These are phyloP conservation scores for Calameuta idolon DNA, from an alignment of 2,888 invertebrate genomes.

Conservation along the genomic window DNA sequence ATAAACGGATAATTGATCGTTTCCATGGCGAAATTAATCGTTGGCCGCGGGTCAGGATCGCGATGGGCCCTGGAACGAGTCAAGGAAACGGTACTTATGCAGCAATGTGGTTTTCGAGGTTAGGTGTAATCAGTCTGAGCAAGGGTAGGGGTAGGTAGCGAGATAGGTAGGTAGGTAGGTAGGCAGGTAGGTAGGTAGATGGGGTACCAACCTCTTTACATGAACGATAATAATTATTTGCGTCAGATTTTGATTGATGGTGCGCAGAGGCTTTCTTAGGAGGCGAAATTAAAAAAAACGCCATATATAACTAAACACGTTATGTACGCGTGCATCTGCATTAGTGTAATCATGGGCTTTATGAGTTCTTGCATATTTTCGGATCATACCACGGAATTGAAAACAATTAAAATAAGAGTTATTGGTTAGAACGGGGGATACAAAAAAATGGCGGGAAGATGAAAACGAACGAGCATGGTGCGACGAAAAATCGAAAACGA, in stretches of 20 bases:
- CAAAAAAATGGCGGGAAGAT: not conserved
- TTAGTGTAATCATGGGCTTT: too few relatives aligned
- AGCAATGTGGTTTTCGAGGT: conserved; percentile 23
- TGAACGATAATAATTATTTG: conserved; percentile 21
- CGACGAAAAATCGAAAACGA: conserved; percentile 19
- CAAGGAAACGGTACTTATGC: conserved; percentile 24
- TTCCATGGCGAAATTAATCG: conserved; percentile 32
- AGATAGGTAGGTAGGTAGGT: too few relatives aligned
- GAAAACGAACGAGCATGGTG: not conserved
- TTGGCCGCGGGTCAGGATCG: conserved; percentile 28
- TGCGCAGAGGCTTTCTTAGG: not conserved
- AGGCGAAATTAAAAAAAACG: too few relatives aligned
- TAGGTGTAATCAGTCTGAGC: conserved; percentile 11
- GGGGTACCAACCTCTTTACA: too few relatives aligned
- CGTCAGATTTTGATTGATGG: conserved; percentile 25
- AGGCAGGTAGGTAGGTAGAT: too few relatives aligned
- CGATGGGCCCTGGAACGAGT: conserved; percentile 16
- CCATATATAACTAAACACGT: too few relatives aligned
- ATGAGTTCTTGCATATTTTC: too few relatives aligned
- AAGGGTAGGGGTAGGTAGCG: too few relatives aligned
- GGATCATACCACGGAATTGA: too few relatives aligned
- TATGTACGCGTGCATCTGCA: too few relatives aligned
- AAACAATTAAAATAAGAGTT: too few relatives aligned
- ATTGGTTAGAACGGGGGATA: not conserved
- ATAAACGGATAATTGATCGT: conserved; percentile 21